Evolutionary conservation across 2,797 vertebrate species (phyloP).

Genomic region (Psittacula derbiana): DNA sequence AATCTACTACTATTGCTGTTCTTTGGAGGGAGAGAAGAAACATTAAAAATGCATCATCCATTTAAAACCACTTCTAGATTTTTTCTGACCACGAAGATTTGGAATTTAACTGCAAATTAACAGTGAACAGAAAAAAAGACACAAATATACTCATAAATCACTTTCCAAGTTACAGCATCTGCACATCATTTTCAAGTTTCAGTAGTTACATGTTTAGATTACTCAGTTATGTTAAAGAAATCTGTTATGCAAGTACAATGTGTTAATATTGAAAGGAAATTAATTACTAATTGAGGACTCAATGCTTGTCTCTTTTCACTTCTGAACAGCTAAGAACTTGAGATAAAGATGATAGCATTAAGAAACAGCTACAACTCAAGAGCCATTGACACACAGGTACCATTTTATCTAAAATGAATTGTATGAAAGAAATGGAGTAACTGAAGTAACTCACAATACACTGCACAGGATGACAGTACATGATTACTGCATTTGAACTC

Average conservation of each 20-base stretch:
- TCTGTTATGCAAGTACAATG: slow-evolving; percentile 44
- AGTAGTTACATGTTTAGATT: slow-evolving; percentile 36
- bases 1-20: slow-evolving; percentile 95
- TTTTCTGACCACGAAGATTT: slow-evolving; percentile 77
- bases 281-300: slow-evolving; percentile 44
- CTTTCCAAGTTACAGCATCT: slow-evolving; percentile 54
- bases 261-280: slow-evolving; percentile 60
- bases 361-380: slow-evolving; percentile 53
- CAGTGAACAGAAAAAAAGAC: slow-evolving; percentile 57
- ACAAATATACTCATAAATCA: slow-evolving; percentile 28
- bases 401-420: slow-evolving; percentile 65
- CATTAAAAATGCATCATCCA: slow-evolving; percentile 84
- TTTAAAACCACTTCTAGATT: slow-evolving; percentile 85
- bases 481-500: slow-evolving; percentile 58
- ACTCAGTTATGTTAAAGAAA: slow-evolving; percentile 45
- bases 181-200: slow-evolving; percentile 14
- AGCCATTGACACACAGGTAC: slow-evolving; percentile 55
- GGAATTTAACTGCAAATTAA: slow-evolving; percentile 75
- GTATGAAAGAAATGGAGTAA: slow-evolving; percentile 68
- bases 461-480: slow-evolving; percentile 64
- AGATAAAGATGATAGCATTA: slow-evolving; percentile 44
- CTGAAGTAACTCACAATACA: slow-evolving; percentile 67
- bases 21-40: slow-evolving; percentile 87
- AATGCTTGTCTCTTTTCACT: slow-evolving; percentile 61
- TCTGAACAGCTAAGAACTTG: slow-evolving; percentile 56